Percentiles rank a stretch among this genome's conserved stretches.
phyloP scores from a whole-genome alignment of 2,888 invertebrate species.

The Nephrotoma appendiculata region DNA sequence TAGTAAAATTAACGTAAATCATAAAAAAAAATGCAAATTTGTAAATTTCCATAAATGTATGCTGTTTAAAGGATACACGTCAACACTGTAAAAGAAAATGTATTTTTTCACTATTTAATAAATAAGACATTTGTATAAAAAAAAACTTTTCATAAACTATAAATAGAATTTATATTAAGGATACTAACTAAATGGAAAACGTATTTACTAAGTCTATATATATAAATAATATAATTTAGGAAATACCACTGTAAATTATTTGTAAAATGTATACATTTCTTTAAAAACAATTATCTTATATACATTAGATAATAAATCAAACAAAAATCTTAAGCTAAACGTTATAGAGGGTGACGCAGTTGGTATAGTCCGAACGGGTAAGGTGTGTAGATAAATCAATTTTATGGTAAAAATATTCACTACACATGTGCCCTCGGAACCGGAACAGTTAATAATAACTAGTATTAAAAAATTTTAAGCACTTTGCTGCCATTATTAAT shows the following conservation, averaged over 20 bases:
- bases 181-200: neutral
- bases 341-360: neutral
- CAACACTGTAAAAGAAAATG: neutral
- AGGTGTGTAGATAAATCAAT: no score
- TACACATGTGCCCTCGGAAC: no score
- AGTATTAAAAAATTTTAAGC: no score
- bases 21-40: neutral
- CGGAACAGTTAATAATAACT: no score
- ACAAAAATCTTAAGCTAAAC: neutral
- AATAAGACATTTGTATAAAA: neutral
- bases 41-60: neutral
- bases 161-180: neutral
- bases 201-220: neutral
- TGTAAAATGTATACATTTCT: slow-evolving; percentile 3
- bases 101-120: neutral
- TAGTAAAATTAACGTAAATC: neutral
- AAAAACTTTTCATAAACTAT: neutral
- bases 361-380: no score
- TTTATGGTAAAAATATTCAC: no score
- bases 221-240: neutral
- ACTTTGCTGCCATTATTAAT: no score
- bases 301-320: neutral
- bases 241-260: neutral
- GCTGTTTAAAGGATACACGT: neutral
- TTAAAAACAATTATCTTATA: neutral